phyloP scores from a whole-genome alignment of 2,113 vertebrate genomes.

The Salminus brasiliensis region DNA sequence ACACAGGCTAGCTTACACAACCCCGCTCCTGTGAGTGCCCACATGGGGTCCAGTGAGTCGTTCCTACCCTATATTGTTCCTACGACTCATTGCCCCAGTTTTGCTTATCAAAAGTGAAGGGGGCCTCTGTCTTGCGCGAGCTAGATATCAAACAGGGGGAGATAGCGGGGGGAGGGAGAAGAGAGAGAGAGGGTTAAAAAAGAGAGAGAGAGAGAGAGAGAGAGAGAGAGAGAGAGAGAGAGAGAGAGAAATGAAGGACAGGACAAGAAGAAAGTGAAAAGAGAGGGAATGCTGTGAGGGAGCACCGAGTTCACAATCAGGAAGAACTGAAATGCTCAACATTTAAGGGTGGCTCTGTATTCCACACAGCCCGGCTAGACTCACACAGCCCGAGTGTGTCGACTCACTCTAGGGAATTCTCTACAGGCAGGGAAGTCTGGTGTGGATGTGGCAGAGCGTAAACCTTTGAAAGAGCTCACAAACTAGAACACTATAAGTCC shows the following conservation, averaged over 20 bases:
- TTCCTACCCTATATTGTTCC: conserved; percentile 9
- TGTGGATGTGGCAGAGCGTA: no score
- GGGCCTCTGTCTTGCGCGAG: background rate
- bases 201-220: background rate
- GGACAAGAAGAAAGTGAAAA: background rate
- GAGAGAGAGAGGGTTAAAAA: background rate
- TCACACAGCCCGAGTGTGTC: no score
- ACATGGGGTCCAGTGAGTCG: background rate
- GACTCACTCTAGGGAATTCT: no score
- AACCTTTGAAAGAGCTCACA: no score
- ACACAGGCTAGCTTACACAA: background rate
- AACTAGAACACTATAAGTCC: no score
- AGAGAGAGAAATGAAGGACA: background rate
- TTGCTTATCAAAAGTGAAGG: background rate
- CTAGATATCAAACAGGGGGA: background rate
- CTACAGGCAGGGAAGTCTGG: no score
- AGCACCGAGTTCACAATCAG: no score
- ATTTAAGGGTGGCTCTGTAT: no score
- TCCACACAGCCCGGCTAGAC: no score
- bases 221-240: background rate
- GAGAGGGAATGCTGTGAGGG: no score
- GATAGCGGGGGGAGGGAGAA: no score
- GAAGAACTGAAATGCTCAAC: no score
- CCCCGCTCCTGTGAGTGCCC: background rate
- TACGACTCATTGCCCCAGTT: conserved; percentile 13